Base-by-base conservation (phyloP, 2,888 invertebrate genomes). In the Stenchaetothrips biformis region DNA sequence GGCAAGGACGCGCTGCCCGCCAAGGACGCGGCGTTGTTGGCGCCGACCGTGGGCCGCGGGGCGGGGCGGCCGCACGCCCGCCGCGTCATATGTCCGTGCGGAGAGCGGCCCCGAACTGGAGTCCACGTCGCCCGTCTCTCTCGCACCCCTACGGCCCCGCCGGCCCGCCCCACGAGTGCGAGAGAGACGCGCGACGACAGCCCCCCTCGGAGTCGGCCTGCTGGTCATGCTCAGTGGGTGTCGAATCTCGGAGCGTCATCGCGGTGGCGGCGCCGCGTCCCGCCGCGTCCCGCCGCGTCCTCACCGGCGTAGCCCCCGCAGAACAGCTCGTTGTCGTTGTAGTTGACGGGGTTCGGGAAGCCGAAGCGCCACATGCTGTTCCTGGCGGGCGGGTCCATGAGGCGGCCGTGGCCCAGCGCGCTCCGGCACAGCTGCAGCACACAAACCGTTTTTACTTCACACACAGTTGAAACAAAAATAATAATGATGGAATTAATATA, bases 321-420 rank as follows among this genome's bases (percentile, higher is more conserved):
- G 87, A 94, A 97, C 21, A 97, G 90, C 87, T 97, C 96, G 85
- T 97, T 97, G 87, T 97, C 97, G 84, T 97, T 95, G 86, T 96
- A 97, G 88, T 97, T 96, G 81, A 95, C 95, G 2, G 97, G 95
- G 88, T 95, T 96, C n/a, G 94, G 94, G 87, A 93, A 97, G 0
- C 97, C 97, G 85, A 94, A 94, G 82, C 97, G 89, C 97, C 97
- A 98, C 96, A 97, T 96, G 79, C 94, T 93, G 88, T 97, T 96
- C 81, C 97, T 90, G 0, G 96, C 93, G 3, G 97, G 97, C 0
- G 97, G 97, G 86, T 97, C 95, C 94, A 96, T 94, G 82, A 97
- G 88, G 74, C 96, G 88, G 6, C 97, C 97, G 88, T 96, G 96
- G 11, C 94, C 93, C 83, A 88, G 87, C 0, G 92, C 92, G 8